These are phyloP conservation scores for Amblyjoppa fuscipennis DNA, from an alignment of 2,888 invertebrate species.

Conservation along the genomic window DNA sequence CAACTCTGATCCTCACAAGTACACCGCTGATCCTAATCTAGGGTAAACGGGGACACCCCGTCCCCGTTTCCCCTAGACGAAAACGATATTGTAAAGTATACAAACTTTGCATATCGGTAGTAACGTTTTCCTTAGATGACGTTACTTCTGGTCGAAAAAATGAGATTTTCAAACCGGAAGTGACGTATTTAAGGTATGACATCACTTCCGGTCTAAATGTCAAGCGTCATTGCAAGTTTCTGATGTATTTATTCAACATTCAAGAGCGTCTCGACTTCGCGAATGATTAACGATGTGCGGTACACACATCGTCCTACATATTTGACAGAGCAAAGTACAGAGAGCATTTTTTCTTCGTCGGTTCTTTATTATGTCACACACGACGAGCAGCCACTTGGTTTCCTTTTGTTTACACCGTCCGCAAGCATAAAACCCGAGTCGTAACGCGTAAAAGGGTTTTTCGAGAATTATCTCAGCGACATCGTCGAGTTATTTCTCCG, in stretches of 20 bases:
- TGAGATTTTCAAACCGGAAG: too few species aligned
- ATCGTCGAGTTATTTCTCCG: slow-evolving; percentile 61
- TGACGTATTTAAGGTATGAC: too few species aligned
- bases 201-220: too few species aligned
- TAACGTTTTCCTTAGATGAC: too few species aligned
- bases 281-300: slow-evolving; percentile 34
- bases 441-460: slow-evolving; percentile 24
- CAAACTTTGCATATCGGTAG: too few species aligned
- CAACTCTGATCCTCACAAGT: too few species aligned
- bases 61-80: too few species aligned
- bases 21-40: too few species aligned
- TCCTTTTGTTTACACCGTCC: slow-evolving; percentile 39
- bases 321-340: slow-evolving; percentile 54
- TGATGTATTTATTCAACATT: slow-evolving; percentile 18
- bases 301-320: slow-evolving; percentile 23
- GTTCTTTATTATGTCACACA: slow-evolving; percentile 22
- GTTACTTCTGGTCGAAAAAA: too few species aligned
- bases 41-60: too few species aligned
- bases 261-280: background rate
- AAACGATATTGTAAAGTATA: too few species aligned
- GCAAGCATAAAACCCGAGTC: slow-evolving; percentile 17
- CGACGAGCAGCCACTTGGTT: slow-evolving; percentile 22
- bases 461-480: slow-evolving; percentile 51
- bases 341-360: background rate
- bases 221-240: background rate